Conservation (phyloP, 2,888 invertebrate genomes). For the Cerceris ruficornis region DNA sequence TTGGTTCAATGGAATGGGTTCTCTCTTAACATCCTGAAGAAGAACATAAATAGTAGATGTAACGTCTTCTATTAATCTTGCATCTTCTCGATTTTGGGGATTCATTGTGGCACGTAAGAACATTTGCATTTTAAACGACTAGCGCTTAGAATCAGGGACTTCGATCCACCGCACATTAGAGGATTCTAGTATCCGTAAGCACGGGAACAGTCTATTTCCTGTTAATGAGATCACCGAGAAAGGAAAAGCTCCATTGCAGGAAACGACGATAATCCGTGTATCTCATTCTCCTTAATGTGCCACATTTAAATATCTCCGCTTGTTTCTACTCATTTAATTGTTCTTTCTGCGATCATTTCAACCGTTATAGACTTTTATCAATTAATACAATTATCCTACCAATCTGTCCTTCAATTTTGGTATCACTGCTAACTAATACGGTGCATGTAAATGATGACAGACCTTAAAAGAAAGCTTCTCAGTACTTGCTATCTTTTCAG, state of each 20-base stretch:
- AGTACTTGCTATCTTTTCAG: too few species aligned
- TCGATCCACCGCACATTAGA: constrained; percentile 50
- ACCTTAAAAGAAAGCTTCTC: too few species aligned
- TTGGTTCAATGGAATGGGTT: too few species aligned
- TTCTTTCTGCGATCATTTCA: neutral
- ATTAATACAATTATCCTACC: too few species aligned
- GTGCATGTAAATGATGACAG: too few species aligned
- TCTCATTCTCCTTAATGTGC: constrained; percentile 9
- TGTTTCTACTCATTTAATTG: neutral
- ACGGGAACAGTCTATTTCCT: constrained; percentile 35
- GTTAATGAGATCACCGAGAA: constrained; percentile 55
- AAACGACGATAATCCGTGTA: neutral
- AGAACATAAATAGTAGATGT: too few species aligned
- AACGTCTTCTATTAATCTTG: too few species aligned
- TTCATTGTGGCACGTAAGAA: too few species aligned
- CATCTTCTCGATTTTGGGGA: too few species aligned
- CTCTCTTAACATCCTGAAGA: too few species aligned
- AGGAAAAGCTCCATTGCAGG: neutral
- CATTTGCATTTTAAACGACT: neutral
- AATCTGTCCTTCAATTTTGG: too few species aligned
- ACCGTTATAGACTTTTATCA: neutral
- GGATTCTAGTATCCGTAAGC: constrained; percentile 55
- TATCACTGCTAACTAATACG: too few species aligned
- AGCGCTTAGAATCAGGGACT: constrained; percentile 2
- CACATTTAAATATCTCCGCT: neutral